Evolutionary conservation across 2,797 vertebrate species (phyloP), one percentile per base, ranked within the genome.

Genomic region (Alosa sapidissima): DNA sequence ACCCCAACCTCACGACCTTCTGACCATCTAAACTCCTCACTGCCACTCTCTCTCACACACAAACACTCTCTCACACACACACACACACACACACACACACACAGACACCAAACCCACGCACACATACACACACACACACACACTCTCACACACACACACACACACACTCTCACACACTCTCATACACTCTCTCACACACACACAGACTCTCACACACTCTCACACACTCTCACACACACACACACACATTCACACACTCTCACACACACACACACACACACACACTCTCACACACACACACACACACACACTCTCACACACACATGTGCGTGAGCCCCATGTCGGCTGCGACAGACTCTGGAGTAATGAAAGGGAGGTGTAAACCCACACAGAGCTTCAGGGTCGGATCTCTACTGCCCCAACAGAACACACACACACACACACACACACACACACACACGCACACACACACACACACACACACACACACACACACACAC

Each of bases 21-120:
- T 75, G 14, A 75, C 68, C 68, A 75, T 36, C 68, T 16, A 16
- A 75, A 75, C 68, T 75, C 68, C 68, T 75, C 7, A 75, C 68
- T 75, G 68, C 36, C 68, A 75, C 13, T 75, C 13, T 2, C 10
- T 33, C 62, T 7, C 52, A 58, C 54, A 58, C 52, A 19, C 52
- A 54, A 13, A 54, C 52, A 54, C 52, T 11, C 52, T 11, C 52
- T 11, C 52, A 54, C 13, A 54, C 52, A 54, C 52, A 54, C 52
- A 54, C 11, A 54, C 52, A 54, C 52, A 54, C 52, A 54, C 52
- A 54, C 13, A 13, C 9, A 49, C 48, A 49, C 49, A 51, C 49
- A 51, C 49, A 41, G 2, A 41, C 41, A 41, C 41, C 41, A 41
- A 2, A 41, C 41, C 2, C 41, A 41, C 41, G 2, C 41, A 41